These are phyloP conservation scores for Oryzias javanicus DNA, from an alignment of 2,113 vertebrate species.

Conservation along the genomic window DNA sequence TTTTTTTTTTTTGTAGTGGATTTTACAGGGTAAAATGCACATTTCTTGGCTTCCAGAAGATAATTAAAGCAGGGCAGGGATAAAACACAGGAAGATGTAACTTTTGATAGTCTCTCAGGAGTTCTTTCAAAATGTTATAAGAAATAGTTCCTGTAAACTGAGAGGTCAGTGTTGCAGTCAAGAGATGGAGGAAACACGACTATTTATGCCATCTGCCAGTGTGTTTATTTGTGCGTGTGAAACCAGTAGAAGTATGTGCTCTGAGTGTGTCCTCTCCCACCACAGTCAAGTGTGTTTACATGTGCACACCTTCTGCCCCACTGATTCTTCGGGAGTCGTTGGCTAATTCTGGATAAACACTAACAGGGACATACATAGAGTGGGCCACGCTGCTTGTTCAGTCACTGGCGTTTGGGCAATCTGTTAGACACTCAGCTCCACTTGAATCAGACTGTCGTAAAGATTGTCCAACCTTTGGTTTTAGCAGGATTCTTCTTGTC, in stretches of 20 bases:
- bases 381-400: too few species aligned
- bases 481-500: too few species aligned
- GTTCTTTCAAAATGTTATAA: slow-evolving; percentile 46
- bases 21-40: too few species aligned
- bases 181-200: slow-evolving; percentile 6
- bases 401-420: too few species aligned
- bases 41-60: neutral
- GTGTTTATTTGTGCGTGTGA: slow-evolving; percentile 22
- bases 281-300: slow-evolving; percentile 21
- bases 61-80: neutral
- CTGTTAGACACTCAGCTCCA: too few species aligned
- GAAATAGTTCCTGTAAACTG: slow-evolving; percentile 41
- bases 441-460: too few species aligned
- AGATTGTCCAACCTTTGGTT: too few species aligned
- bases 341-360: too few species aligned
- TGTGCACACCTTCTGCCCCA: slow-evolving; percentile 1
- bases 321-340: too few species aligned
- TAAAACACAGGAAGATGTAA: neutral
- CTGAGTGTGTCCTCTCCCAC: neutral
- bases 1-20: too few species aligned
- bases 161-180: slow-evolving; percentile 42
- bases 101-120: slow-evolving; percentile 27
- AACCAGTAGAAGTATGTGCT: neutral
- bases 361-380: too few species aligned
- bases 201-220: slow-evolving; percentile 39